A percentile compares a stretch with the other conserved stretches of the same genome.
These are phyloP conservation scores for Struthidea cinerea DNA, from an alignment of 2,113 vertebrate genomes.

Conservation along the genomic window DNA sequence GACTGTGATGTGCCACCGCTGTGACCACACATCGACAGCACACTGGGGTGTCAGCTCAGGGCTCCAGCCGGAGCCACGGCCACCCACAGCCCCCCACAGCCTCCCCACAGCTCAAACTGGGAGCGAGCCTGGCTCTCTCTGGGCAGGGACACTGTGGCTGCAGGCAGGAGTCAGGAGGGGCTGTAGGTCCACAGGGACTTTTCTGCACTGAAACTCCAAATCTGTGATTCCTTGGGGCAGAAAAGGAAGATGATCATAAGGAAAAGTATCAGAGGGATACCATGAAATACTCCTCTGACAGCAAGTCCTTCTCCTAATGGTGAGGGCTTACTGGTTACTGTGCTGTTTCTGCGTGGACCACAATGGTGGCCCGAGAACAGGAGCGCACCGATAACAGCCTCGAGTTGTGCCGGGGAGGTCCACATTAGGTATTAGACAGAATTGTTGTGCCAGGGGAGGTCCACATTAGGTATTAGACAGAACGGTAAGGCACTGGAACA, in stretches of 20 bases:
- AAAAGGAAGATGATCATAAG: not conserved
- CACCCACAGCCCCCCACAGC: not conserved
- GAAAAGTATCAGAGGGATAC: not conserved
- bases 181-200: not conserved
- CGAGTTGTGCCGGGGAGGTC: no score
- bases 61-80: not conserved
- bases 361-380: not conserved
- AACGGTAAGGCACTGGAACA: not conserved
- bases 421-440: no score
- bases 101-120: not conserved
- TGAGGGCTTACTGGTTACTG: not conserved
- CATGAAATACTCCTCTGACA: not conserved
- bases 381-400: not conserved
- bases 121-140: accelerated
- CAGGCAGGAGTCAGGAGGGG: not conserved
- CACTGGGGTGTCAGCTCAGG: not conserved
- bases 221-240: not conserved
- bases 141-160: accelerated
- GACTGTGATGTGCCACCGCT: accelerated
- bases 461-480: not conserved
- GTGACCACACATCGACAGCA: accelerated
- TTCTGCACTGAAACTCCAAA: not conserved
- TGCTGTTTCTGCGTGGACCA: not conserved
- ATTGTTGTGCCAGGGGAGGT: not conserved
- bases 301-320: not conserved